Evolutionary conservation across 1,140 invertebrate genomes (phyloP), one percentile per base, ranked within the genome.

Genomic region (Maniola jurtina): DNA sequence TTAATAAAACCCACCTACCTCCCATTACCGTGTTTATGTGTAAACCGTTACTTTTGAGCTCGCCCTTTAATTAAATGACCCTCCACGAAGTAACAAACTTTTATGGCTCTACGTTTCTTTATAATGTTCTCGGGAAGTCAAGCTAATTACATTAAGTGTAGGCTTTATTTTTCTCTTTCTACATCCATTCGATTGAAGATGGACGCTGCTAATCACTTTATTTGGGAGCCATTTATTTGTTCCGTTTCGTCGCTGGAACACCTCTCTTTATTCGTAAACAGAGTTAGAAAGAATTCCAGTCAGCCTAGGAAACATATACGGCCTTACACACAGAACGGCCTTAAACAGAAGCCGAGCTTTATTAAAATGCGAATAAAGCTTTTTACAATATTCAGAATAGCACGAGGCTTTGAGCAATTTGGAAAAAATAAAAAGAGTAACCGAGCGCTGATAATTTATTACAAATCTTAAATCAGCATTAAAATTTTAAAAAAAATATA

Each of bases 1-100:
- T 45, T 45, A 45, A 45, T 45, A 45, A 45, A 45, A 45, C 42
- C 42, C 42, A 45, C 42, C 42, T n/a, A 45, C 42, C 42, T 45
- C 42, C 42, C 42, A 45, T 45, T 45, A 45, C 42, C 42, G 42
- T 45, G 42, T 45, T 45, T 45, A 45, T 45, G 42, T 45, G 42
- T 45, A 45, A 45, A 45, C 42, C 42, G 13, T 45, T 45, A 45
- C 42, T 45, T 45, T 45, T 45, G 13, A 45, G 42, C 42, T n/a
- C 42, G 42, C 42, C 42, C 42, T 45, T 45, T 45, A 45, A 45
- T 11, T 45, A 45, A 45, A 45, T 45, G 42, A 45, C 42, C 42
- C 42, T 45, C 42, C 42, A n/a, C 42, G 42, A 45, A 45, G 42
- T n/a, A 45, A 45, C 42, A 13, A 45, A 45, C 42, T 45, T 45